A percentile compares a stretch with the other conserved stretches of the same genome.
Evolutionary conservation across 2,113 vertebrate genomes (phyloP).

Genomic region (Istiophorus platypterus): DNA sequence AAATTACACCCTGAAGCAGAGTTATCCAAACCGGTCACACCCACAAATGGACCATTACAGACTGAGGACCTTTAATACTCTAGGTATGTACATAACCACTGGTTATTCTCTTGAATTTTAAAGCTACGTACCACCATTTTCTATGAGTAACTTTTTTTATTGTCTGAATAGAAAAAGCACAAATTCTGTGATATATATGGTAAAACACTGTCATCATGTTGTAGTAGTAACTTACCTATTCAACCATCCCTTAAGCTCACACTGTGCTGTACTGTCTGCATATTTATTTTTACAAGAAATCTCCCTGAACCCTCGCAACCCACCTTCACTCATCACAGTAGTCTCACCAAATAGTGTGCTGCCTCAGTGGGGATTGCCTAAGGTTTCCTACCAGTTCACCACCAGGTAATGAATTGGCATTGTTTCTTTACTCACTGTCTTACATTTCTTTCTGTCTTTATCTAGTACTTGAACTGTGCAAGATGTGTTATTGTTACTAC

Average conservation of each 20-base stretch:
- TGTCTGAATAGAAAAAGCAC: neutral
- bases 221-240: neutral
- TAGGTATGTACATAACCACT: conserved; percentile 82
- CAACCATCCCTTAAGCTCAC: neutral
- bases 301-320: conserved; percentile 87
- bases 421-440: neutral
- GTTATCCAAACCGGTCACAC: conserved; percentile 87
- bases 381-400: conserved; percentile 87
- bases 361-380: conserved; percentile 90
- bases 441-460: neutral
- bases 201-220: neutral
- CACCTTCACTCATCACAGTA: conserved; percentile 86
- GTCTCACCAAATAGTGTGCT: conserved; percentile 88
- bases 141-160: neutral
- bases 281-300: conserved; percentile 86
- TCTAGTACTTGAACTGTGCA: neutral
- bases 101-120: neutral
- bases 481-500: neutral
- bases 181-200: too few relatives aligned
- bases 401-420: conserved; percentile 82
- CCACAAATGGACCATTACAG: conserved; percentile 86
- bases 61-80: conserved; percentile 86
- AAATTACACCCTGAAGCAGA: conserved; percentile 88
- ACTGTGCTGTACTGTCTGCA: neutral
- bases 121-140: neutral